Evolutionary conservation across 2,888 invertebrate species (phyloP), one percentile per base, ranked within the genome.

Genomic region (Polydesmus complanatus): DNA sequence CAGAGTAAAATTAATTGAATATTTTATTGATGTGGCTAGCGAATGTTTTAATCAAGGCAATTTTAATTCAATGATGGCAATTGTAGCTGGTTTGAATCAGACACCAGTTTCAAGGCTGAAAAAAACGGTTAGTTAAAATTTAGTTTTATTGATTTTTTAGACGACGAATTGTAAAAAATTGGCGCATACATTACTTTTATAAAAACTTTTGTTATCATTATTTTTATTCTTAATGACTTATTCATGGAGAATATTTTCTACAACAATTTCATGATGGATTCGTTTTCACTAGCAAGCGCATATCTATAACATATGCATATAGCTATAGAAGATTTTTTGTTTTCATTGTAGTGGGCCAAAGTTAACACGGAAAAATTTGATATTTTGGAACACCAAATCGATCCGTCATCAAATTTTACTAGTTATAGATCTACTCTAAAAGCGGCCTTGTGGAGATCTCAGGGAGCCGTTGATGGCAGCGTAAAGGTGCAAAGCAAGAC

Each of bases 31-130:
- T 78, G 90, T 93, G 2, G 96, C 94, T 2, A 82, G 93, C 62
- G 94, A 96, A 74, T 96, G 95, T 73, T 93, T 95, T 76, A 95
- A 95, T 75, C 88, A 95, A 70, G 95, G 95, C 61, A 97, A 97
- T 76, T 97, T 96, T 75, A 97, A 97, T 76, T 96, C 96, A 58
- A 79, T 96, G 60, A 95, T 96, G 94, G 94, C 95, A 26, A 95
- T 96, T 69, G 90, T 94, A 70, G 91, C 94, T 65, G 96, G 95
- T 25, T 80, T 96, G 68, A 94, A 94, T 73, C 87, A 94, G 85
- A 86, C 89, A 26, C 89, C 94, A 14, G 85, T 96, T 67, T 84
- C 91, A 49, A 82, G 96, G 73, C 81, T 96, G 64, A 95, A 94
- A 78, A 94, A 93, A 78, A 96, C 95, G 70, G 95, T 95, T 78